A percentile compares a stretch with the other conserved stretches of the same genome.
These are phyloP conservation scores for Phaethon lepturus DNA, from an alignment of 2,113 vertebrate species.

Conservation along the genomic window DNA sequence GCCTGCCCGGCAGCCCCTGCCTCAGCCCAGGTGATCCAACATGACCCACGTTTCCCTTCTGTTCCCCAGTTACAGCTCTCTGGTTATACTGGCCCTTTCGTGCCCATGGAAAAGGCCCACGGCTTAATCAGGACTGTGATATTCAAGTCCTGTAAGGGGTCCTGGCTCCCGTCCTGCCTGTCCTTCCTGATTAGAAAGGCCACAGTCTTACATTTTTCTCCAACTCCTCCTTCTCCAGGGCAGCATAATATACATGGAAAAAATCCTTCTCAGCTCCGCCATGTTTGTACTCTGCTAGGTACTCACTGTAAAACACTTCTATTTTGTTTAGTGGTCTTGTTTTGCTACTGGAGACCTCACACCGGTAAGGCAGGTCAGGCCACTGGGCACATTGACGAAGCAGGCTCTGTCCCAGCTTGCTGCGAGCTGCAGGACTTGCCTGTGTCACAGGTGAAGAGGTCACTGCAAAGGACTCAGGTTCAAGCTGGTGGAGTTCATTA, in stretches of 20 bases:
- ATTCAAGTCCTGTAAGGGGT: neutral
- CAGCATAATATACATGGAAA: neutral
- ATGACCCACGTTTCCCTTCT: neutral
- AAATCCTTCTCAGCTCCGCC: neutral
- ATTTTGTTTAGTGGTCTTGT: neutral
- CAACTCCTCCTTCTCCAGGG: neutral
- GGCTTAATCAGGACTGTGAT: neutral
- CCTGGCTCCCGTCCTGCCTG: neutral
- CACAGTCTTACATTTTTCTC: neutral
- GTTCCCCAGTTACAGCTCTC: neutral
- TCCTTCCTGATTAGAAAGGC: neutral
- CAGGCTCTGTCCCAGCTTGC: neutral
- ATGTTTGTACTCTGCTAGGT: neutral
- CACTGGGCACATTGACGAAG: neutral
- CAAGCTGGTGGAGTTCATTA: neutral
- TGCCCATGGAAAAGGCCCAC: neutral
- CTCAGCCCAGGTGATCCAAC: too few relatives aligned
- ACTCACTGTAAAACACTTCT: neutral
- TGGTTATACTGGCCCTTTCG: neutral
- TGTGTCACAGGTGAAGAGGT: neutral
- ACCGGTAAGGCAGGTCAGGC: neutral
- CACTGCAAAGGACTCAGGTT: neutral
- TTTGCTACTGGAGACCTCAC: neutral
- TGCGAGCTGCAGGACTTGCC: neutral
- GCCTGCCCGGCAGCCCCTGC: accelerated